Evolutionary conservation across 1,140 invertebrate species (phyloP), one percentile per base, ranked within the genome.

Genomic region (Drosophila kurseongensis): DNA sequence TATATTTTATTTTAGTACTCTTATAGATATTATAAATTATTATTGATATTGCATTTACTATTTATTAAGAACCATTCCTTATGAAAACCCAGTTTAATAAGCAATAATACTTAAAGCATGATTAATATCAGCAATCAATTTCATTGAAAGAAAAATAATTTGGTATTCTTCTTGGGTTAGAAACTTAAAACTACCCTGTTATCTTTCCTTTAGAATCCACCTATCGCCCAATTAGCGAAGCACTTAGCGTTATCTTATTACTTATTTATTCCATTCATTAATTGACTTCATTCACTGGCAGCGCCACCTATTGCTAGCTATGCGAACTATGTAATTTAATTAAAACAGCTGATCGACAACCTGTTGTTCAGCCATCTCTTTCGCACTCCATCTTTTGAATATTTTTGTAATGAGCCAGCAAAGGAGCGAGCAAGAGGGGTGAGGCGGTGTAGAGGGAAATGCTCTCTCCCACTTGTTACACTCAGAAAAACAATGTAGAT

Each of bases 271-370:
- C 13, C 63, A 65, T 67, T 67, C 63, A 67, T 41, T 40, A 50
- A 65, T 38, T 67, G 44, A 29, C 29, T 65, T 38, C 59, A 50
- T 41, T 63, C 35, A 61, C 23, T 38, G 6, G 23, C 18, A 13
- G 13, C 59, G 44, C 59, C 63, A 67, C 59, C 63, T 67, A 36
- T 67, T 14, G 59, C 27, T 0, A 9, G 44, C 45, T 41, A 35
- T 38, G 36, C 13, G 32, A 38, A 50, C 44, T 35, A 12, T 9
- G 35, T 7, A 13, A 42, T 51, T 51, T 51, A 51, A 51, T 52
- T 52, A 36, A 16, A 57, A 61, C 75, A 60, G 75, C 62, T 85
- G 82, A 85, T 61, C 72, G 80, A 78, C 80, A 83, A 82, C 69
- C 75, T 82, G 78, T 77, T 81, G 58, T 47, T 58, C 69, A 54